Conservation (phyloP, 1,140 invertebrate species). For the Sesamia nonagrioides region DNA sequence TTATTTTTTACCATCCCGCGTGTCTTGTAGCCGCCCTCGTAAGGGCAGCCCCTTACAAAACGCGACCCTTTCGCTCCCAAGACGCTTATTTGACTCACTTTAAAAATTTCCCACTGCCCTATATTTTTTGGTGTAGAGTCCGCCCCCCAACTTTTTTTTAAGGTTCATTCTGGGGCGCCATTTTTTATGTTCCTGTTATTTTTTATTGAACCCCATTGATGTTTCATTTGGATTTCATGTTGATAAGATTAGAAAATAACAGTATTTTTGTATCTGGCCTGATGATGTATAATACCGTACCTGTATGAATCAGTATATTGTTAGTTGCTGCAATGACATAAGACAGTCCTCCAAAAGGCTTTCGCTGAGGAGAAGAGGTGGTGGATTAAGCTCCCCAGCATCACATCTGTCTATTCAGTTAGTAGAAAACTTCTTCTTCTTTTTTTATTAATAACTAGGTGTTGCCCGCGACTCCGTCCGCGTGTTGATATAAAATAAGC, state of each 20-base stretch:
- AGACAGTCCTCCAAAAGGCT: too few relatives aligned
- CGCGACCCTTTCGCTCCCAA: slow-evolving; percentile 68
- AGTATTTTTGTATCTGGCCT: too few relatives aligned
- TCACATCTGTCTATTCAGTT: too few relatives aligned
- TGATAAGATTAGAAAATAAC: not conserved
- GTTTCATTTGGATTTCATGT: not conserved
- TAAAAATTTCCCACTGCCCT: slow-evolving; percentile 71
- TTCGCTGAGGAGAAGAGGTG: too few relatives aligned
- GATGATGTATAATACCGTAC: too few relatives aligned
- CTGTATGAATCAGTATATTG: too few relatives aligned
- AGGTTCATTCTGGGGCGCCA: not conserved
- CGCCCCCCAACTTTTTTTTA: slow-evolving; percentile 28
- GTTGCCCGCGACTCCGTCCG: too few relatives aligned
- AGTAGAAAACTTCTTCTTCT: too few relatives aligned
- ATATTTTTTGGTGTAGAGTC: slow-evolving; percentile 59
- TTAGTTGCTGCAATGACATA: too few relatives aligned
- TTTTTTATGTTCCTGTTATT: not conserved
- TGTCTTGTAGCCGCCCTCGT: not conserved
- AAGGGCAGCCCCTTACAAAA: slow-evolving; percentile 50
- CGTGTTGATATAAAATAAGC: too few relatives aligned
- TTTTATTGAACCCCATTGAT: slow-evolving; percentile 23
- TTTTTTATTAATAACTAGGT: too few relatives aligned
- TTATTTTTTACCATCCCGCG: not conserved
- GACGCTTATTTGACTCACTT: slow-evolving; percentile 74
- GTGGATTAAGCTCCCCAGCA: too few relatives aligned